Percentiles rank a stretch among this genome's conserved stretches.
These are phyloP conservation scores for Eucera pruinosa DNA, from an alignment of 2,888 invertebrate genomes.

Conservation along the genomic window DNA sequence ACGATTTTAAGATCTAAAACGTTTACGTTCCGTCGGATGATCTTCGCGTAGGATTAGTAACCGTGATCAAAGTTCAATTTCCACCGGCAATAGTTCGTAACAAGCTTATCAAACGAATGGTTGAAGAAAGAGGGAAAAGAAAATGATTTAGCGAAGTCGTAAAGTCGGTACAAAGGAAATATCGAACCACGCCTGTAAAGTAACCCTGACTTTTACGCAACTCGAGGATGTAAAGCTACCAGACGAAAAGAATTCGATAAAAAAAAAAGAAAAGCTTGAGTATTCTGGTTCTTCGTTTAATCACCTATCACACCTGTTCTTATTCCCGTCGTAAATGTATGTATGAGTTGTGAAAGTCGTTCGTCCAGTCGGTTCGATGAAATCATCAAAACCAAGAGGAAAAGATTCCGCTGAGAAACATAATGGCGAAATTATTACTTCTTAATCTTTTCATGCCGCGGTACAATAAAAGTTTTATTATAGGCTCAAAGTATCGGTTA, in stretches of 20 bases:
- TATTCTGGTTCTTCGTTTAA: slow-evolving; percentile 18
- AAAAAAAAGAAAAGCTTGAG: background rate
- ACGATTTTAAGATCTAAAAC: background rate
- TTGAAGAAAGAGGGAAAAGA: background rate
- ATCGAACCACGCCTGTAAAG: background rate
- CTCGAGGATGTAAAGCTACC: background rate
- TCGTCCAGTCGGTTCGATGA: background rate
- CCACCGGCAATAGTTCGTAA: background rate
- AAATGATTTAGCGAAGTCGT: slow-evolving; percentile 14
- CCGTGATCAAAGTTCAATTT: background rate
- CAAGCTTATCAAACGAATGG: background rate
- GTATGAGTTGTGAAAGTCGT: background rate
- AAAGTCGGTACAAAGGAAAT: slow-evolving; percentile 27
- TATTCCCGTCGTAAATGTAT: slow-evolving; percentile 12
- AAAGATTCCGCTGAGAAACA: background rate
- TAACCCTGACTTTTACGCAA: slow-evolving; percentile 8
- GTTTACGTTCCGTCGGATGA: slow-evolving; percentile 8
- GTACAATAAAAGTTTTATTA: background rate
- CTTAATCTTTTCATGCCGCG: background rate
- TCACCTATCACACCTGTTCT: slow-evolving; percentile 17
- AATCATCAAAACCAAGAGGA: background rate
- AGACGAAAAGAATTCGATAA: background rate
- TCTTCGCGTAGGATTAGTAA: too few species aligned
- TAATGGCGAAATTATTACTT: background rate
- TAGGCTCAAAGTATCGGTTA: background rate